Evolutionary conservation across 2,888 invertebrate species (phyloP), one percentile per base, ranked within the genome.

Genomic region (Pachliopta kotzebuea): DNA sequence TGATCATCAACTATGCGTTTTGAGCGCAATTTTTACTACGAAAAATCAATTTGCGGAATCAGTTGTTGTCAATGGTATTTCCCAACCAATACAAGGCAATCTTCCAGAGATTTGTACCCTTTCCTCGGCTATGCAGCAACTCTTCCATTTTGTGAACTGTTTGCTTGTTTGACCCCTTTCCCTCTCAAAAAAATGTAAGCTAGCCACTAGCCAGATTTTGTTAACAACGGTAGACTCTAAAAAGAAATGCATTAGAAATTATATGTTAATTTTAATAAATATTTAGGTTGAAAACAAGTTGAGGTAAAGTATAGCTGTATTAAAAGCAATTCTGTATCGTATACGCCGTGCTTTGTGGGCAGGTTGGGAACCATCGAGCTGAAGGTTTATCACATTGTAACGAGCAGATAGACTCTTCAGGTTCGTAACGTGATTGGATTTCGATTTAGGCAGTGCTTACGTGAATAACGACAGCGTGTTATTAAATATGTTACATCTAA

Each of bases 351-450:
- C 56, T 49, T 56, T 62, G 49, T 26, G 56, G 56, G 6, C n/a
- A 49, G 49, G 49, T 56, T 49, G 18, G 18, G 56, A 29, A 31
- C 21, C 49, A 62, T 56, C 56, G 56, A 56, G 20, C 55, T 26
- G 49, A 6, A 54, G 53, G 37, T 31, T 54, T 60, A 60, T 60
- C 31, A n/a, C 42, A 42, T n/a, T 54, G 54, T 24, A 42, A 23
- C 42, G 26, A 8, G 0, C 45, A 17, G 26, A 61, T 55, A 54
- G 26, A 53, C 52, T 24, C 23, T 53, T 59, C 52, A 53, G 23
- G 53, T 31, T 23, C 37, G 23, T 37, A 57, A 52, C 52, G n/a
- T 20, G 24, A 42, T 60, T 54, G 53, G 24, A 54, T 60, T 60
- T 53, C 24, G 14, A 60, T 54, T 54, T 9, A 37, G 37, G 23